Evolutionary conservation across 2,797 vertebrate genomes (phyloP), one percentile per base, ranked within the genome.

Genomic region (Tenualosa ilisha): DNA sequence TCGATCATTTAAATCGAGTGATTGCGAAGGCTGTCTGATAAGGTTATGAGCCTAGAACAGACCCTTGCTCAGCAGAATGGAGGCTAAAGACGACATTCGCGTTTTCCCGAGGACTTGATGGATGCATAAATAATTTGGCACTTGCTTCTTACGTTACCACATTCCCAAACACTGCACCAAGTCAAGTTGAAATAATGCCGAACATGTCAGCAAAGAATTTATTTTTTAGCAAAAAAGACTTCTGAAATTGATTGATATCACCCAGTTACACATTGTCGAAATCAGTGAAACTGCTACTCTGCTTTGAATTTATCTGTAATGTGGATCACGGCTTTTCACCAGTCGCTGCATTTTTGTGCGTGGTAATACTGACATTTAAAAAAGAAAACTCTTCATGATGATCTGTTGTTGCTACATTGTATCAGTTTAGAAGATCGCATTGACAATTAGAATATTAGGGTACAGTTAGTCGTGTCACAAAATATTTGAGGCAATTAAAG

Each of bases 81-180:
- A 40, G 26, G 12, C 12, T 37, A 72, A 72, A 40, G 31, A 72
- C 65, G 26, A 17, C 13, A 13, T 15, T 63, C 59, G 59, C n/a
- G 31, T 72, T 72, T 65, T 31, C 24, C 24, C 9, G n/a, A 65
- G 61, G 24, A 65, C 63, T 72, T 72, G 26, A 17, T 31, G 31
- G 65, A 72, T 17, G 31, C 65, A 72, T 72, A 40, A 65, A 72
- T 72, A 37, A 72, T 72, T 72, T 72, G 65, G 12, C 65, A 72
- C 11, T 31, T 65, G 63, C 63, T 65, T 31, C 65, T 37, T 72
- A 37, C 65, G 65, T 37, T 72, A 72, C 13, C 26, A 72, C 65
- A 37, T 72, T 72, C 26, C 65, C 13, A 37, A 72, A 72, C 31
- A 72, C 65, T 15, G 26, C 65, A 72, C 12, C 65, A 37, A 26